phyloP scores from a whole-genome alignment of 2,888 invertebrate genomes.

The Diabrotica balteata region DNA sequence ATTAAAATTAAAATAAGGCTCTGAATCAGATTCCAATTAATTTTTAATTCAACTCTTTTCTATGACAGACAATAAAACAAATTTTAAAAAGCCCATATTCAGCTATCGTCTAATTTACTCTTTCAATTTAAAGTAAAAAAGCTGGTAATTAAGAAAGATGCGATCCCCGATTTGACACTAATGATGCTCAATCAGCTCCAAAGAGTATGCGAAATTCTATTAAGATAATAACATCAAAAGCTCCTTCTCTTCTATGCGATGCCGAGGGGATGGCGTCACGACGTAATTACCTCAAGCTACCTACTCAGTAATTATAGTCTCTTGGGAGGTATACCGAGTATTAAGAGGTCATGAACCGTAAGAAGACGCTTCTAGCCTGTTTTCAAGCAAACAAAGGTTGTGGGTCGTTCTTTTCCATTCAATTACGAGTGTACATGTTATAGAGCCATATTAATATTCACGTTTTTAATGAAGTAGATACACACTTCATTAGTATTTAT shows the following conservation, averaged over 20 bases:
- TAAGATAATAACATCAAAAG: conserved; percentile 24
- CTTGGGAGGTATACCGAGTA: conserved; percentile 7
- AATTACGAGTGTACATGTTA: no score
- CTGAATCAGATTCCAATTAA: no score
- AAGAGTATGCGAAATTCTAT: conserved; percentile 23
- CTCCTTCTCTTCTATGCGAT: conserved; percentile 13
- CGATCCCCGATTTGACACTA: conserved; percentile 15
- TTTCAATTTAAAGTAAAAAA: background rate
- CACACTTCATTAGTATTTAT: no score
- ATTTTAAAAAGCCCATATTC: no score
- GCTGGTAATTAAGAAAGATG: conserved; percentile 14
- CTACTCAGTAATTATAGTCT: conserved; percentile 17
- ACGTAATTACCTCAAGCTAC: conserved; percentile 22
- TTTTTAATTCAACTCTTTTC: no score
- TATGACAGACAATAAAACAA: no score
- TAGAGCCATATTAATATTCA: no score
- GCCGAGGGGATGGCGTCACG: conserved; percentile 6
- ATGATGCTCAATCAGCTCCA: conserved; percentile 22
- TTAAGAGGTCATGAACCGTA: conserved; percentile 21
- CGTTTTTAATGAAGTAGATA: no score
- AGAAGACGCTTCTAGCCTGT: background rate
- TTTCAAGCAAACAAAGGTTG: no score
- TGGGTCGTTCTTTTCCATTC: no score
- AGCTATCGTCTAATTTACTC: no score
- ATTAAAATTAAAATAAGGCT: no score